Base-by-base conservation (phyloP, 2,113 vertebrate species). In the Seriola aureovittata region DNA sequence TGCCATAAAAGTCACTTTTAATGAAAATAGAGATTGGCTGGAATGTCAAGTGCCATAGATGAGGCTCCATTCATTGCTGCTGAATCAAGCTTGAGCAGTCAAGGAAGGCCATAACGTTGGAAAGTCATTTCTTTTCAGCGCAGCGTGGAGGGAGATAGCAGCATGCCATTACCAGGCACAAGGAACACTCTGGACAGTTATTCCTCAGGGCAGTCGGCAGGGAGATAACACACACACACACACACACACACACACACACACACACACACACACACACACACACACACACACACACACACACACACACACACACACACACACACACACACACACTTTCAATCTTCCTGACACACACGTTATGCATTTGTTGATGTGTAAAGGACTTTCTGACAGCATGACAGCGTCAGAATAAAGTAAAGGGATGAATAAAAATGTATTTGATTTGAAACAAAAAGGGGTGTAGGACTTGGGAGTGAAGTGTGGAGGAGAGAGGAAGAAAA, bases 121-220 rank as follows among this genome's bases (percentile, higher is more conserved):
- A 89, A 94, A 89, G 92, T 91, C 71, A 94, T 93, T 94, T 91
- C 65, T 90, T 87, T 83, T 87, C 65, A 79, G 81, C 14, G 7
- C 85, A 68, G 82, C 44, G n/a, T 74, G 80, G 72, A 84, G 69
- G 63, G 85, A 92, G 93, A 93, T 92, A 92, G 90, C 89, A 81
- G 91, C 80, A 85, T 48, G 86, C 89, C 81, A 93, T 95, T 92
- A 91, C 65, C 80, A 84, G 78, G 67, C 82, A 89, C 84, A 60
- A 59, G 77, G 71, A 90, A 73, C 58, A 6, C 62, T 66, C 66
- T 74, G 87, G 86, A 88, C 89, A 81, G 82, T 60, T 86, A 91
- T 89, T 90, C 89, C 80, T 71, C 75, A 46, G 86, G 76, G 91
- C 80, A 85, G 83, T 82, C 36, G 7, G 11, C 42, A 38, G 44